Conservation (phyloP, 2,797 vertebrate genomes). For the Fratercula arctica region DNA sequence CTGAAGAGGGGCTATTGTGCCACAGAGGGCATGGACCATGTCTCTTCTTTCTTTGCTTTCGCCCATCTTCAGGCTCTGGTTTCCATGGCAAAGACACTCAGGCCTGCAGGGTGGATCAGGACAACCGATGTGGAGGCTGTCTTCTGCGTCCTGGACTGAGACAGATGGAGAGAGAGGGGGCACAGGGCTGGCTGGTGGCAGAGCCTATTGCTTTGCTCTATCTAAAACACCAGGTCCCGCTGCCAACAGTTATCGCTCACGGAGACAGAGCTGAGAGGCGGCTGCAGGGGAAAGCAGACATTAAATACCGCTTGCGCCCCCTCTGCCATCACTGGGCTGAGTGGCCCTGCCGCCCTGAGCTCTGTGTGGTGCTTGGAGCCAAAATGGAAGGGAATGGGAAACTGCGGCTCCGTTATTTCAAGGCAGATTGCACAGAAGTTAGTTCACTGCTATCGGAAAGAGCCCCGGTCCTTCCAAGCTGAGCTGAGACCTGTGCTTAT, state of each 20-base stretch:
- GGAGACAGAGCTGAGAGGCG: neutral
- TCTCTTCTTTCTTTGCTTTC: neutral
- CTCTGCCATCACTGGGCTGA: neutral
- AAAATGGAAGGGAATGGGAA: neutral
- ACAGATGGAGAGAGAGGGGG: neutral
- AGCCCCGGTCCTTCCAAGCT: neutral
- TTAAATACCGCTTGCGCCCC: neutral
- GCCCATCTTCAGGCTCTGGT: neutral
- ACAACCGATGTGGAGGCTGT: neutral
- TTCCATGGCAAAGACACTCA: neutral
- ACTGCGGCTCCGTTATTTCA: neutral
- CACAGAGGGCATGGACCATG: fast-evolving
- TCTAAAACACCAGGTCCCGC: neutral
- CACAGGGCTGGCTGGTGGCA: neutral
- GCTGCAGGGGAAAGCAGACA: neutral
- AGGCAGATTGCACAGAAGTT: neutral
- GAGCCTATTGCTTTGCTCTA: neutral
- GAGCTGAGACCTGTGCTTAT: neutral
- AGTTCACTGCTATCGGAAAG: neutral
- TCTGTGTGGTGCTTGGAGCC: neutral
- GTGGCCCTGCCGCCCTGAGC: neutral
- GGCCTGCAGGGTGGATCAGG: neutral
- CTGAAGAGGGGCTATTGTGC: neutral
- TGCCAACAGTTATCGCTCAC: neutral
- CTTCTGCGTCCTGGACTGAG: neutral